These are phyloP conservation scores for Nipponia nippon DNA, from an alignment of 2,113 vertebrate genomes.

Conservation along the genomic window DNA sequence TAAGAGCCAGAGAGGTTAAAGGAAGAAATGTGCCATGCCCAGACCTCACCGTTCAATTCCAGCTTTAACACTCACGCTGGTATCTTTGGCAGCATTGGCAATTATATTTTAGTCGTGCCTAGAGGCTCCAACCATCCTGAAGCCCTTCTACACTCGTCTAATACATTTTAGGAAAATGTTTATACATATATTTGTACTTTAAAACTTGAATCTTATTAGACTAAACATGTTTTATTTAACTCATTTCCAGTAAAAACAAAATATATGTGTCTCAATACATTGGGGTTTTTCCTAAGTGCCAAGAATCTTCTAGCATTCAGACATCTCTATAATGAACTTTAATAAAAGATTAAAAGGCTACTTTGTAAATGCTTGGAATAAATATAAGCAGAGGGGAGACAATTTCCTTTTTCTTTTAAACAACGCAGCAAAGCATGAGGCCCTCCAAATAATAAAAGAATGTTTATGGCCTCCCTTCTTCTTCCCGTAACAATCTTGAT, in stretches of 20 bases:
- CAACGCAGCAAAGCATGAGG: not conserved
- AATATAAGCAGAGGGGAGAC: constrained; percentile 55
- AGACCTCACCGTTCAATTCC: not conserved
- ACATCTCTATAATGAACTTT: not conserved
- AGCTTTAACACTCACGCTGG: not conserved
- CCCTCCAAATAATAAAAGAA: constrained; percentile 52
- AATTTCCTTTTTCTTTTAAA: constrained; percentile 69
- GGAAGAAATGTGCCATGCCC: not conserved
- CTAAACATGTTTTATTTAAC: constrained; percentile 36
- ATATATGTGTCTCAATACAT: constrained; percentile 7
- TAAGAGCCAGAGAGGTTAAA: not conserved
- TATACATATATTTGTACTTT: not conserved
- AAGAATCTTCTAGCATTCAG: constrained; percentile 28
- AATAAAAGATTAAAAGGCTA: constrained; percentile 60
- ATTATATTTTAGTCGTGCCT: not conserved
- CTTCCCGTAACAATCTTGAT: constrained; percentile 2
- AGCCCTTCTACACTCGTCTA: not conserved
- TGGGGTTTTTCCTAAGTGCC: not conserved
- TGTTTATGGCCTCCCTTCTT: constrained; percentile 2
- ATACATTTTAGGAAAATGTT: not conserved
- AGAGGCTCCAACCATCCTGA: not conserved
- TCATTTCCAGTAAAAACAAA: constrained; percentile 51
- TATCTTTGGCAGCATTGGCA: not conserved
- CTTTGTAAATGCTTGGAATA: constrained; percentile 57
- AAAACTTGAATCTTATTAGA: not conserved